phyloP scores from a whole-genome alignment of 2,113 vertebrate species.

The Galeopterus variegatus region DNA sequence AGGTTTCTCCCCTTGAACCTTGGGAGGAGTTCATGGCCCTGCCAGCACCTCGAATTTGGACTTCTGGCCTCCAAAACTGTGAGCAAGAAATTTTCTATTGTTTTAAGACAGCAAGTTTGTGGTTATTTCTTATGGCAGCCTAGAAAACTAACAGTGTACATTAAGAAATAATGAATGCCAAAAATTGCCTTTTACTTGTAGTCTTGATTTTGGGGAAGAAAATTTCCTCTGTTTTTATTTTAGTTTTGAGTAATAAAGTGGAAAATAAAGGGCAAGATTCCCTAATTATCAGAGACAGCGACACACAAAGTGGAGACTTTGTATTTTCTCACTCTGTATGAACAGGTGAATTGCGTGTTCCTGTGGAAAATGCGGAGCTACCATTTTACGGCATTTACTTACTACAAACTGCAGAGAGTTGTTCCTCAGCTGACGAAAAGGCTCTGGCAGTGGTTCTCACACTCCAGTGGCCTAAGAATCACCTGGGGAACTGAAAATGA shows the following conservation, averaged over 20 bases:
- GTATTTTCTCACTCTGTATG: not conserved
- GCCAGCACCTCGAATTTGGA: not conserved
- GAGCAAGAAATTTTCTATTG: not conserved
- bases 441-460: not conserved
- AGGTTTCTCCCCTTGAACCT: not conserved
- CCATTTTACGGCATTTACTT: not conserved
- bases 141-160: not conserved
- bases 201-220: not conserved
- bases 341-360: not conserved
- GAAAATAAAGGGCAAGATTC: slow-evolving; percentile 17
- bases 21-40: not conserved
- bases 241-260: not conserved
- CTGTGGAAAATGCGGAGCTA: not conserved
- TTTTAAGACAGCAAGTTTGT: not conserved
- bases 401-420: not conserved
- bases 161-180: not conserved
- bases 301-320: not conserved
- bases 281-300: not conserved
- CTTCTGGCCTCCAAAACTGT: not conserved
- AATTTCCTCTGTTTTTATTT: not conserved
- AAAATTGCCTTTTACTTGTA: not conserved
- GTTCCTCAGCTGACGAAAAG: not conserved
- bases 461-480: not conserved
- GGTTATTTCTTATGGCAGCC: not conserved
- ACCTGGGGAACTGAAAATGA: not conserved